Evolutionary conservation across 2,888 invertebrate genomes (phyloP).

Genomic region (Pantelozetes paolii): DNA sequence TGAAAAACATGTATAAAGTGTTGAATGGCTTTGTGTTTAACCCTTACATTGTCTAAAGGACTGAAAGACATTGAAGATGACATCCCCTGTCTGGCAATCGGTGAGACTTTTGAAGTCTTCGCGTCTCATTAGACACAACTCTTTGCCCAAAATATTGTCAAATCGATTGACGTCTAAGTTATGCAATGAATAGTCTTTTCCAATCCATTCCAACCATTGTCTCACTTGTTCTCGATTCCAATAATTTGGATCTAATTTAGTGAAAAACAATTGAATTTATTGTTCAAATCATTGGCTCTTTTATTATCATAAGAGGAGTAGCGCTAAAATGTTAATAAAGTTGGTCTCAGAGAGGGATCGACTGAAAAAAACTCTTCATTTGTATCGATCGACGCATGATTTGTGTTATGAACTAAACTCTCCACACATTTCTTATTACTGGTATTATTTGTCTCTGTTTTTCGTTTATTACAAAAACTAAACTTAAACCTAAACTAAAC

Average conservation of each 20-base stretch:
- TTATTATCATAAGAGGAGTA: conserved; percentile 16
- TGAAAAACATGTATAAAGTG: too few species aligned
- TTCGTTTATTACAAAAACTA: too few species aligned
- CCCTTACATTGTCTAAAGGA: conserved; percentile 49
- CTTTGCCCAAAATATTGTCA: conserved; percentile 50
- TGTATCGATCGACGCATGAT: conserved; percentile 15
- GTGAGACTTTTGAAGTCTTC: conserved; percentile 51
- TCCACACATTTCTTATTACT: too few species aligned
- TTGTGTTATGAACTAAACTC: background rate
- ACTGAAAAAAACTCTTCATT: background rate
- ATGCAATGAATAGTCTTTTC: conserved; percentile 50
- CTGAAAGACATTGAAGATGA: conserved; percentile 50
- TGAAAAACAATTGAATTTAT: conserved; percentile 22
- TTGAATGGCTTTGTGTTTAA: too few species aligned
- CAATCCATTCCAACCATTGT: conserved; percentile 52
- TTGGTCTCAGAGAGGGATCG: background rate
- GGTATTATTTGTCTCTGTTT: background rate
- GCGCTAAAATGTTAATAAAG: conserved; percentile 24
- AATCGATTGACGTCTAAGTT: conserved; percentile 51
- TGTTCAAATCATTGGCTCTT: conserved; percentile 10
- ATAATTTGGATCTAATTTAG: conserved; percentile 49
- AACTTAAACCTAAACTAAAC: conserved; percentile 1
- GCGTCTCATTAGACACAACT: conserved; percentile 50
- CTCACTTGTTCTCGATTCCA: conserved; percentile 51
- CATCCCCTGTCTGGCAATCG: conserved; percentile 50